phyloP scores from a whole-genome alignment of 2,797 vertebrate genomes.

The Bovichtus diacanthus region DNA sequence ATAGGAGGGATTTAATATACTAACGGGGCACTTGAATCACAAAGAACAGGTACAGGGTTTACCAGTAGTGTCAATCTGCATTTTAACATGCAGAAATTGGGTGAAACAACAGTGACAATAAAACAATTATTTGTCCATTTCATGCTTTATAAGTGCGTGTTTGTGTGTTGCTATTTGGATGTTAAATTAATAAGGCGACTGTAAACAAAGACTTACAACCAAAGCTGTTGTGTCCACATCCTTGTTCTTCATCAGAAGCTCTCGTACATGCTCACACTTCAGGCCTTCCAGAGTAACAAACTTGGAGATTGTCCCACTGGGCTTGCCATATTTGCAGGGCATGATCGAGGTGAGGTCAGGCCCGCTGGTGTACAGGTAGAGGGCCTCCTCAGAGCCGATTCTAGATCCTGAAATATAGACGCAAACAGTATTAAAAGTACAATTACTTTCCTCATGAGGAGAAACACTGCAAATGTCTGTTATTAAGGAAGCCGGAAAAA shows the following conservation, averaged over 20 bases:
- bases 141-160: background rate
- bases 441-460: background rate
- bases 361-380: constrained; percentile 93
- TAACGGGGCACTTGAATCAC: constrained; percentile 41
- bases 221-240: constrained; percentile 90
- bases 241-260: constrained; percentile 91
- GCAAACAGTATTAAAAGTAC: background rate
- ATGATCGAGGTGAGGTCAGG: constrained; percentile 95
- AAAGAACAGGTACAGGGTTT: constrained; percentile 30
- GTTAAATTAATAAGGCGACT: background rate
- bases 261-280: constrained; percentile 89
- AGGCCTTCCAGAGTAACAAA: constrained; percentile 92
- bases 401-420: constrained; percentile 87
- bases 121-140: constrained; percentile 5
- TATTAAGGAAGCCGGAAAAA: constrained; percentile 1
- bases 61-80: background rate
- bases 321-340: constrained; percentile 96
- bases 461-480: constrained; percentile 3
- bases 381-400: constrained; percentile 92
- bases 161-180: constrained; percentile 2
- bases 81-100: constrained; percentile 13
- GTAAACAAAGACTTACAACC: constrained; percentile 86
- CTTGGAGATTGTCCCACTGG: constrained; percentile 87
- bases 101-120: constrained; percentile 11
- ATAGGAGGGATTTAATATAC: constrained; percentile 37